These are phyloP conservation scores for Mesochorus sp. DNA, from an alignment of 2,888 invertebrate genomes.

Conservation along the genomic window DNA sequence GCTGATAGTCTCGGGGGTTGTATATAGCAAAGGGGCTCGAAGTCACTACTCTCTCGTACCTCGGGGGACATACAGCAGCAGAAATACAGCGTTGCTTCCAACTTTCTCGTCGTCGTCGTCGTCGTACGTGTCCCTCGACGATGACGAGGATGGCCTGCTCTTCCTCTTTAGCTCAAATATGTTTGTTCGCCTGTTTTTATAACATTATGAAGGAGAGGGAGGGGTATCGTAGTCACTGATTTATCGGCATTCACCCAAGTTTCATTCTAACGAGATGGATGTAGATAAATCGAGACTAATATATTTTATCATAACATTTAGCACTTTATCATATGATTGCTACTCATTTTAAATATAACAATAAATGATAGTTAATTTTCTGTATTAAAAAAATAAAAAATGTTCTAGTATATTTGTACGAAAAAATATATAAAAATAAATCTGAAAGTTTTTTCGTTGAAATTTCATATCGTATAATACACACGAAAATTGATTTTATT, in stretches of 20 bases:
- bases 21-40: constrained; percentile 64
- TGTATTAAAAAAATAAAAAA: too few species aligned
- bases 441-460: too few species aligned
- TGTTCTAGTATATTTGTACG: too few species aligned
- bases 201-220: too few species aligned
- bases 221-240: constrained; percentile 79
- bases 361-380: too few species aligned
- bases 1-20: constrained; percentile 65
- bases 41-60: constrained; percentile 63
- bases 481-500: not conserved
- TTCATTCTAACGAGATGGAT: constrained; percentile 78
- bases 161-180: constrained; percentile 2
- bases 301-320: too few species aligned
- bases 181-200: constrained; percentile 67
- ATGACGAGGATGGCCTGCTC: constrained; percentile 27
- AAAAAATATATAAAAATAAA: too few species aligned
- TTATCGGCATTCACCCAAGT: constrained; percentile 85
- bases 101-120: constrained; percentile 66
- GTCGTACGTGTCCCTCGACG: constrained; percentile 32
- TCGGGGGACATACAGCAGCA: constrained; percentile 73
- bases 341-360: too few species aligned
- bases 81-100: constrained; percentile 68
- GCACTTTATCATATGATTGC: too few species aligned
- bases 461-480: too few species aligned
- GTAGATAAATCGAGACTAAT: constrained; percentile 9